Evolutionary conservation across 2,888 invertebrate species (phyloP), one percentile per base, ranked within the genome.

Genomic region (Harmothoe impar): DNA sequence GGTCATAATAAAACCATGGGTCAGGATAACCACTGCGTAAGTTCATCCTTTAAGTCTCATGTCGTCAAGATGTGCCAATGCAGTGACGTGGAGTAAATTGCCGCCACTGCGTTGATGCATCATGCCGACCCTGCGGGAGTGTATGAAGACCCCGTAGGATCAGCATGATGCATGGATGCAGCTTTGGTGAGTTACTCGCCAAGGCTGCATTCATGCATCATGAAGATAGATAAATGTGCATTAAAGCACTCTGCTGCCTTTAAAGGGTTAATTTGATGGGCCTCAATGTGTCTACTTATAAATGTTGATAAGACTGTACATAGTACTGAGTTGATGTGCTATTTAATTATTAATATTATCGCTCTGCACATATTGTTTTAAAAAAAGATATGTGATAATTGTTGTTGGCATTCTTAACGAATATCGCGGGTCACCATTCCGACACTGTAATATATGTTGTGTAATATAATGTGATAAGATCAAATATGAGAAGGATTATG

Each of bases 311-410:
- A 3, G 25, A 15, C 15, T 72, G 72, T 72, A 29, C 15, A 72
- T 72, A 72, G 43, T 43, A 43, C 43, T 72, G 29, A 29, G 29
- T 72, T 25, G 29, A 3, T 29, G 12, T 29, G 25, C 29, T 72
- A 29, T 72, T 72, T 72, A 29, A 72, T 29, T 72, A 29, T 7
- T 25, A 43, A 7, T 43, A 43, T 43, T 10, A 43, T 10, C 10
- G 72, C 29, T 72, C 25, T 72, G 72, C 72, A 72, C 25, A 72
- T 72, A 72, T 72, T 72, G 72, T 72, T 72, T 23, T 20, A 3
- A 62, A 20, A 52, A 52, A 72, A 25, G 72, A 72, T 72, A 72
- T 72, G 72, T 72, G 72, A 72, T 72, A 72, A 15, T 25, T 72
- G 72, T 72, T 72, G 72, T 72, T 15, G 25, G 25, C 31, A 72